phyloP scores from a whole-genome alignment of 2,797 vertebrate genomes.

The Rhabdophis nuchalis region DNA sequence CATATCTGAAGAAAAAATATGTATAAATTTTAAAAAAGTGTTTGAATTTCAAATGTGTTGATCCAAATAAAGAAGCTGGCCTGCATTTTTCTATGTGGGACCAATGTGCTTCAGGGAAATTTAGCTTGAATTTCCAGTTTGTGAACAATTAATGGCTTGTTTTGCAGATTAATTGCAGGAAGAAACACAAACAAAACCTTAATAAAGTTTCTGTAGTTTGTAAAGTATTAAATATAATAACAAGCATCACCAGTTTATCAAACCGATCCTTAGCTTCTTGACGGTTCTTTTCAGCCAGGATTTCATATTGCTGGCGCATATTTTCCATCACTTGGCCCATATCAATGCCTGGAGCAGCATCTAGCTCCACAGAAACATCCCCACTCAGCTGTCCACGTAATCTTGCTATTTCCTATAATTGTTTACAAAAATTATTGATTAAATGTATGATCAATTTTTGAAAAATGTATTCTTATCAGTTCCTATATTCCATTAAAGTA shows the following conservation, averaged over 20 bases:
- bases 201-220: neutral
- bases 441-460: neutral
- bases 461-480: neutral
- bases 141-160: neutral
- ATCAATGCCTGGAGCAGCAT: slow-evolving; percentile 80
- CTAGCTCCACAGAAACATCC: slow-evolving; percentile 81
- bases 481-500: neutral
- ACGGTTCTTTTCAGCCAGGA: slow-evolving; percentile 81
- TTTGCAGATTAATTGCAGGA: neutral
- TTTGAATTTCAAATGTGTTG: neutral
- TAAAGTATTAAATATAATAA: neutral
- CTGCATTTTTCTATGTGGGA: neutral
- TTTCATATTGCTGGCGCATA: slow-evolving; percentile 85
- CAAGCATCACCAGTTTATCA: slow-evolving; percentile 73
- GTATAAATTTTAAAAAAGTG: neutral
- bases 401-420: slow-evolving; percentile 51
- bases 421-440: neutral
- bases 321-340: slow-evolving; percentile 79
- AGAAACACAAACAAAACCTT: neutral
- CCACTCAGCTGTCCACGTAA: slow-evolving; percentile 56
- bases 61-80: neutral
- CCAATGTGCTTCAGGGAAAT: neutral
- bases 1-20: too few species aligned
- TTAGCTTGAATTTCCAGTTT: neutral
- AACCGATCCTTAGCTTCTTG: slow-evolving; percentile 84